These are phyloP conservation scores for Cephus nigrinus DNA, from an alignment of 2,888 invertebrate species.

Conservation along the genomic window DNA sequence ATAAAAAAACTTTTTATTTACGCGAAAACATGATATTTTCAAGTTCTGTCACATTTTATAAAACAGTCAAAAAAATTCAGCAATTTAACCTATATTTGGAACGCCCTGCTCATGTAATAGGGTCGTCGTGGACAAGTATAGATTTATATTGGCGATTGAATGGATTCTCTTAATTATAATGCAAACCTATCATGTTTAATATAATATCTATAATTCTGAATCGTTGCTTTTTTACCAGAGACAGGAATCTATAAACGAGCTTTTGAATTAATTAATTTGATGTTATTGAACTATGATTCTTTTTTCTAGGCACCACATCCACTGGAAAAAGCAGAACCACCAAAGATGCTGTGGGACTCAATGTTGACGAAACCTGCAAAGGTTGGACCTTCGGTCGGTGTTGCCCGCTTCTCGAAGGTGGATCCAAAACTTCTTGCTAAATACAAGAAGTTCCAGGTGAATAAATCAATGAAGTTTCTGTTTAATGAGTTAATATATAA, in stretches of 20 bases:
- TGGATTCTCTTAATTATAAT: neutral
- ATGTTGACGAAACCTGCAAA: conserved; percentile 12
- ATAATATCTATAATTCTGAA: neutral
- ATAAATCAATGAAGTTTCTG: neutral
- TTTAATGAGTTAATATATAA: neutral
- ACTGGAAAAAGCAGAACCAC: conserved; percentile 33
- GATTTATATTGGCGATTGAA: neutral
- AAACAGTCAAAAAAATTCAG: neutral
- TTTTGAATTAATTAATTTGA: neutral
- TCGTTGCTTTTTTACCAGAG: neutral
- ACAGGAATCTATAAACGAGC: neutral
- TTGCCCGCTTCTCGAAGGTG: neutral
- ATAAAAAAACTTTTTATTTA: neutral
- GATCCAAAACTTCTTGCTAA: conserved; percentile 12
- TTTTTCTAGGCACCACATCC: conserved; percentile 36
- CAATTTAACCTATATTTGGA: neutral
- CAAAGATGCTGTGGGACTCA: conserved; percentile 12
- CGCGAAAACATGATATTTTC: neutral
- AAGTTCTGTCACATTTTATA: neutral
- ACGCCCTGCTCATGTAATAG: neutral
- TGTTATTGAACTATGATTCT: neutral
- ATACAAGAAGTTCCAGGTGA: conserved; percentile 25
- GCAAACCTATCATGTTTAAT: neutral
- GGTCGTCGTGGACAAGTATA: neutral
- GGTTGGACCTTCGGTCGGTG: neutral